A percentile compares a stretch with the other conserved stretches of the same genome.
These are phyloP conservation scores for Atlantisia rogersi DNA, from an alignment of 2,113 vertebrate genomes.

Conservation along the genomic window DNA sequence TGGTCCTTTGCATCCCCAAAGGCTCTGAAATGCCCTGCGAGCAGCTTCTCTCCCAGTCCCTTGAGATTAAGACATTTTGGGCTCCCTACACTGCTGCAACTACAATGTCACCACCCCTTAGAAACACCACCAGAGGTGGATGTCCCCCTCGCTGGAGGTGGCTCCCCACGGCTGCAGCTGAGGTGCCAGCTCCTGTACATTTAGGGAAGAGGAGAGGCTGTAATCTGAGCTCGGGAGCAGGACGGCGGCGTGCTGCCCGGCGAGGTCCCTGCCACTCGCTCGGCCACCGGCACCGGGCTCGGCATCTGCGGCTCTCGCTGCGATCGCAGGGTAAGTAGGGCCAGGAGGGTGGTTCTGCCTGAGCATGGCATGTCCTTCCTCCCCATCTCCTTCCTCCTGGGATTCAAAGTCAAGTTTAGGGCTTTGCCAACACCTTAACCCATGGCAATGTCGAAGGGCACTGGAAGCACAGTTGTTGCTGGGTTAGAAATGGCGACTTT, in stretches of 20 bases:
- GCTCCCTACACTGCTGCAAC: neutral
- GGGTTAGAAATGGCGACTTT: neutral
- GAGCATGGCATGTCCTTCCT: neutral
- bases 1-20: neutral
- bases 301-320: neutral
- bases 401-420: neutral
- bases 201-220: slow-evolving; percentile 51
- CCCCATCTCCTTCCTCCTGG: neutral
- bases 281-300: neutral
- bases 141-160: neutral
- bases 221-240: slow-evolving; percentile 33
- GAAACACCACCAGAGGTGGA: neutral
- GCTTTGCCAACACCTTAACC: neutral
- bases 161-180: neutral
- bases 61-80: neutral
- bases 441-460: fast-evolving
- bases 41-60: neutral
- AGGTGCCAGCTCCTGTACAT: slow-evolving; percentile 45
- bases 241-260: neutral
- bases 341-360: neutral
- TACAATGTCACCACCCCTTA: fast-evolving
- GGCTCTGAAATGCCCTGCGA: neutral
- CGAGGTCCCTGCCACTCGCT: neutral
- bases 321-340: neutral
- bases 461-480: fast-evolving